phyloP scores from a whole-genome alignment of 1,140 invertebrate species.

The Drosophila ercepeae region DNA sequence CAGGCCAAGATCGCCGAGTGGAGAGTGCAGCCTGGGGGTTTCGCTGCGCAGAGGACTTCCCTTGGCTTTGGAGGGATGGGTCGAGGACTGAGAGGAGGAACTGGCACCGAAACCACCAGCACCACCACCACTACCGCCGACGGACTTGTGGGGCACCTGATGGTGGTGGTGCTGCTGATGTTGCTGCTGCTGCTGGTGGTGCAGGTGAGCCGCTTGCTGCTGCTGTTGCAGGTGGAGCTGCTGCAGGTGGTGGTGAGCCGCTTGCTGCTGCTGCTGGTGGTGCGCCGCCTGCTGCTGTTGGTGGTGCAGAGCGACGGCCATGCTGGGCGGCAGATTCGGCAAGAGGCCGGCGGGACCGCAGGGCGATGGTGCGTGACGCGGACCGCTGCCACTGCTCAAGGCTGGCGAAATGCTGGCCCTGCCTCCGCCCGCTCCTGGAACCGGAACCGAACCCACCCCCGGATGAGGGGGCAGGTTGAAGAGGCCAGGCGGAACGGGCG shows the following conservation, averaged over 20 bases:
- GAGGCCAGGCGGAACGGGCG: constrained; percentile 80
- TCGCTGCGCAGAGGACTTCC: constrained; percentile 85
- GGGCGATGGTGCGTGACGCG: constrained; percentile 78
- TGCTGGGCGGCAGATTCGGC: constrained; percentile 78
- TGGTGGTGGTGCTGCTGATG: constrained; percentile 79
- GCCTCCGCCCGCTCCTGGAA: constrained; percentile 71
- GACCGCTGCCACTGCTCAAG: constrained; percentile 71
- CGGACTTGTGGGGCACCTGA: constrained; percentile 48
- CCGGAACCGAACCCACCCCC: constrained; percentile 55
- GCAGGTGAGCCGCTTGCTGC: constrained; percentile 61
- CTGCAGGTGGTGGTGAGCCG: constrained; percentile 62
- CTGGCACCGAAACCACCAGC: constrained; percentile 63
- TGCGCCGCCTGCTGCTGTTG: constrained; percentile 84
- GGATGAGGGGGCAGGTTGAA: constrained; percentile 81
- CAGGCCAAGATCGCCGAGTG: constrained; percentile 86
- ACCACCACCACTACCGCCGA: background rate
- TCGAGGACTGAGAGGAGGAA: constrained; percentile 35
- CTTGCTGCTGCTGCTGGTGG: constrained; percentile 80
- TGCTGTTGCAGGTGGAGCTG: constrained; percentile 76
- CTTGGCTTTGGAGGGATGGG: constrained; percentile 67
- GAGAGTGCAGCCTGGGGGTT: constrained; percentile 85
- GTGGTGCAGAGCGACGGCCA: constrained; percentile 74
- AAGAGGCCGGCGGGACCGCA: constrained; percentile 69
- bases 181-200: constrained; percentile 75
- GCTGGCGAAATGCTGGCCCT: constrained; percentile 77